Evolutionary conservation across 2,113 vertebrate species (phyloP).

Genomic region (Brachypteracias leptosomus): DNA sequence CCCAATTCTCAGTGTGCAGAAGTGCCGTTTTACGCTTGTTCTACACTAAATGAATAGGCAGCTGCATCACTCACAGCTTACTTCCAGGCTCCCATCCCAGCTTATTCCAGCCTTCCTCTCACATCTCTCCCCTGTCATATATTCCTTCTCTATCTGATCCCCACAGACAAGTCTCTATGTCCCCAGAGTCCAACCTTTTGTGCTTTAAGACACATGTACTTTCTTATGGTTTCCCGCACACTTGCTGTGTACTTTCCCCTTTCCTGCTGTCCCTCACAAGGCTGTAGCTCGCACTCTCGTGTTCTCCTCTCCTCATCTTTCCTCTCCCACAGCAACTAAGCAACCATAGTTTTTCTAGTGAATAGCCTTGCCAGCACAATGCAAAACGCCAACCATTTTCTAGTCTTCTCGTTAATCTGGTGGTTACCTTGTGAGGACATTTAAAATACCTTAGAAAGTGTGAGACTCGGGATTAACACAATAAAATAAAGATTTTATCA

Average conservation of each 20-base stretch:
- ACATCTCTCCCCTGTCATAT: not conserved
- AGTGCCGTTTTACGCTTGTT: not conserved
- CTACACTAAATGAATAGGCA: not conserved
- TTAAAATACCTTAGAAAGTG: not conserved
- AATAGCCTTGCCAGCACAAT: not conserved
- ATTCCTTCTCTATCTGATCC: not conserved
- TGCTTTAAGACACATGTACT: rapidly evolving
- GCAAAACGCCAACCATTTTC: not conserved
- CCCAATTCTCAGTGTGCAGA: not conserved
- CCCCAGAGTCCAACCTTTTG: not conserved
- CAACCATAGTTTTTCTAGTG: not conserved
- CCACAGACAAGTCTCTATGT: not conserved
- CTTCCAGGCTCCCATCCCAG: not conserved
- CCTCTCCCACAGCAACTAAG: not conserved
- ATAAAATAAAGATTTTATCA: not conserved
- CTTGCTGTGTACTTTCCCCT: not conserved
- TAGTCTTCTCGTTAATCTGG: not conserved
- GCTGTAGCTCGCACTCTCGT: not conserved
- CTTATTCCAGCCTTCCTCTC: not conserved
- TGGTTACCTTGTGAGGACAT: not conserved
- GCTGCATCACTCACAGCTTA: not conserved
- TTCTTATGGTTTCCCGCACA: not conserved
- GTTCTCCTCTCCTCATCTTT: not conserved
- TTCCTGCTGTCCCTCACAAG: not conserved
- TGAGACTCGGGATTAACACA: not conserved